Evolutionary conservation across 2,113 vertebrate genomes (phyloP).

Genomic region (Chamaea fasciata): DNA sequence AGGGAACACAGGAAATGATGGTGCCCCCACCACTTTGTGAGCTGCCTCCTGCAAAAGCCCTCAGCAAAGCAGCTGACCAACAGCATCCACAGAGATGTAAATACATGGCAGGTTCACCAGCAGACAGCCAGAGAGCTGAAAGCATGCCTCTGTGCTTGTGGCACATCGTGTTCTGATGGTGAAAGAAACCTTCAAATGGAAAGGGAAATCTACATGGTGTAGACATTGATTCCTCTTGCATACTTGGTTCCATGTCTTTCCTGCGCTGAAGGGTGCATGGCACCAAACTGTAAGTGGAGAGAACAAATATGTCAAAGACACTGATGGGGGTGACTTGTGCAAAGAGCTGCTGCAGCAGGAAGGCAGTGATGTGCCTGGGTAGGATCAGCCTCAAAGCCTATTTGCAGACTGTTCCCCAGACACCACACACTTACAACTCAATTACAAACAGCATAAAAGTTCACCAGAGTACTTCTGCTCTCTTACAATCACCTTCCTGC

Average conservation of each 20-base stretch:
- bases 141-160: accelerated
- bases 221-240: background rate
- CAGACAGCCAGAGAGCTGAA: background rate
- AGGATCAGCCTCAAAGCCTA: background rate
- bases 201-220: background rate
- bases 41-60: background rate
- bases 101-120: background rate
- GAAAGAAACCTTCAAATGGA: background rate
- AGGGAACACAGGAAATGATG: accelerated
- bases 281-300: background rate
- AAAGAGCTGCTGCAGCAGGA: background rate
- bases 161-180: background rate
- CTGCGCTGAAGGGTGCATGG: accelerated
- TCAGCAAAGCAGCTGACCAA: background rate
- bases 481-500: background rate
- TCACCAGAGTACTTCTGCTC: background rate
- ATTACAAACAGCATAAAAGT: background rate
- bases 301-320: background rate
- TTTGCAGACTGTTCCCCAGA: background rate
- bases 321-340: background rate
- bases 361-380: background rate
- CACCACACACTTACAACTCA: background rate
- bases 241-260: background rate
- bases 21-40: background rate
- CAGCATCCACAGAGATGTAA: background rate